Conservation (phyloP, 2,888 invertebrate genomes). For the Yponomeuta plumbellus region DNA sequence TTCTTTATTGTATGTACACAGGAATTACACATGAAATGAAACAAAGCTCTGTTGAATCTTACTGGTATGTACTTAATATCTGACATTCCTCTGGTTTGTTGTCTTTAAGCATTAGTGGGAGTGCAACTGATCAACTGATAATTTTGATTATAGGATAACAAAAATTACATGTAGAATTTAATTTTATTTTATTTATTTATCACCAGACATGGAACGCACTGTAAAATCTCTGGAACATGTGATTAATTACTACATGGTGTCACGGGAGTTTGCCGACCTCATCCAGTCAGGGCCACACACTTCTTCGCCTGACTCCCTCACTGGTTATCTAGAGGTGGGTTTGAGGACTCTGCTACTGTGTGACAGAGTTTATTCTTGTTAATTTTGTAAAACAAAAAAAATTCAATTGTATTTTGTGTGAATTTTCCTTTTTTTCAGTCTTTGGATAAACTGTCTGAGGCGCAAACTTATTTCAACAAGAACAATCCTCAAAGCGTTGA, state of each 20-base stretch:
- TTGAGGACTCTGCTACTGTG: neutral
- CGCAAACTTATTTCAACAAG: slow-evolving; percentile 93
- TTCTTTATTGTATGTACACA: no score
- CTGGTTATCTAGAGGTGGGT: slow-evolving; percentile 62
- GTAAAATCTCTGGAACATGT: slow-evolving; percentile 93
- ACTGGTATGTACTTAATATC: no score
- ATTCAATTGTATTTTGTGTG: no score
- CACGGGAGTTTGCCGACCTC: slow-evolving; percentile 91
- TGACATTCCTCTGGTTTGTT: no score
- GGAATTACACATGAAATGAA: no score
- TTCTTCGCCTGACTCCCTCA: slow-evolving; percentile 75
- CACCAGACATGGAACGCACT: slow-evolving; percentile 92
- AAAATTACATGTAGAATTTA: no score
- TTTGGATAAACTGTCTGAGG: slow-evolving; percentile 89
- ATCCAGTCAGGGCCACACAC: slow-evolving; percentile 90
- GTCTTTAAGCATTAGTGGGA: no score
- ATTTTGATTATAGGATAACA: no score
- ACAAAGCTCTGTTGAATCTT: no score
- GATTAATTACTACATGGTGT: slow-evolving; percentile 96
- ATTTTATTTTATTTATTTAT: neutral
- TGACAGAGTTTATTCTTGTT: neutral
- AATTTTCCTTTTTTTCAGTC: slow-evolving; percentile 74
- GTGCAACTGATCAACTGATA: no score
- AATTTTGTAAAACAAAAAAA: no score
- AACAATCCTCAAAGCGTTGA: slow-evolving; percentile 96